Percentiles rank a stretch among this genome's conserved stretches.
These are phyloP conservation scores for Lepidotrigona ventralis DNA, from an alignment of 1,140 invertebrate genomes.

Conservation along the genomic window DNA sequence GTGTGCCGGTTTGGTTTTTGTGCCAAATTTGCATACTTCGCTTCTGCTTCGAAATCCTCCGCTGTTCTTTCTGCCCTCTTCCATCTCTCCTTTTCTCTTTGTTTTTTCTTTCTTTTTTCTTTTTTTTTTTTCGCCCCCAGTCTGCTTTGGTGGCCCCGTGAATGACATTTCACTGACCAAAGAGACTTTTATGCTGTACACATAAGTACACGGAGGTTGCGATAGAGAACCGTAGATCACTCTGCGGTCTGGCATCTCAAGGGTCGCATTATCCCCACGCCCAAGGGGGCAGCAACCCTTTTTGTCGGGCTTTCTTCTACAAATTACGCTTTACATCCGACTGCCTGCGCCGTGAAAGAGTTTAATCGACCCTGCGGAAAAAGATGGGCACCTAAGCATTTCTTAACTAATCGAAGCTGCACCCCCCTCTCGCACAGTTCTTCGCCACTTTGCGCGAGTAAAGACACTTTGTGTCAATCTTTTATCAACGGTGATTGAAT, in stretches of 20 bases:
- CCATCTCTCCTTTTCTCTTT: no score
- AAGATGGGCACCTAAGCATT: slow-evolving; percentile 64
- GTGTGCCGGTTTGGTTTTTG: slow-evolving; percentile 63
- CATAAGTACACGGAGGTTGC: slow-evolving; percentile 71
- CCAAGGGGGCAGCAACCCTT: slow-evolving; percentile 69
- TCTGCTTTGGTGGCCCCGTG: not conserved
- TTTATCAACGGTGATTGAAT: not conserved
- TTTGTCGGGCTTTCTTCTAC: slow-evolving; percentile 74
- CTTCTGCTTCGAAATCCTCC: no score
- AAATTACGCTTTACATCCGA: slow-evolving; percentile 71
- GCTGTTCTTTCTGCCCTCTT: no score
- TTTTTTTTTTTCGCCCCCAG: not conserved
- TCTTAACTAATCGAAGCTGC: slow-evolving; percentile 38
- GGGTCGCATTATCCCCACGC: slow-evolving; percentile 75
- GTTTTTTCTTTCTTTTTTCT: no score
- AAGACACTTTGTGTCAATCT: not conserved
- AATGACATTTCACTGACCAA: slow-evolving; percentile 20
- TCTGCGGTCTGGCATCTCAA: slow-evolving; percentile 75
- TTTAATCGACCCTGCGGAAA: slow-evolving; percentile 73
- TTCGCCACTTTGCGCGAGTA: not conserved
- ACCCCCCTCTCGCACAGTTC: not conserved
- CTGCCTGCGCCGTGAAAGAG: slow-evolving; percentile 67
- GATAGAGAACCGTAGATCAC: slow-evolving; percentile 75
- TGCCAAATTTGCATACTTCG: slow-evolving; percentile 62
- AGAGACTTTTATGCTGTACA: slow-evolving; percentile 43